Conservation (phyloP, 2,888 invertebrate species). For the Octodonta nipae region DNA sequence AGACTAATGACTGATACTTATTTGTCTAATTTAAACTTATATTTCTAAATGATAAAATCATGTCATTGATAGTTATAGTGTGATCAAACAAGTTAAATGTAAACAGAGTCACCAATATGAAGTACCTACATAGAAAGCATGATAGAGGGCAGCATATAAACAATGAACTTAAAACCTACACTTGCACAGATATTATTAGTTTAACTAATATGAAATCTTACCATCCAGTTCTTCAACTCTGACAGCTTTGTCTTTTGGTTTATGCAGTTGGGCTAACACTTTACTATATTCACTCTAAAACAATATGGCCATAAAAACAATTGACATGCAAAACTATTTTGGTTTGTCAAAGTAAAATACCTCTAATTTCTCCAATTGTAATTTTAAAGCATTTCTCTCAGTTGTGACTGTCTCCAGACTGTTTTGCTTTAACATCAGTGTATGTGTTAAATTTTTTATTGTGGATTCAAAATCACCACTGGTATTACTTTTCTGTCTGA, state of each 20-base stretch:
- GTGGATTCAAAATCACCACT: constrained; percentile 38
- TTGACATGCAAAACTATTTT: constrained; percentile 16
- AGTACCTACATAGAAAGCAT: too few relatives aligned
- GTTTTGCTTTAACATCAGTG: constrained; percentile 73
- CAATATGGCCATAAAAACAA: constrained; percentile 7
- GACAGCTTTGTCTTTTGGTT: constrained; percentile 41
- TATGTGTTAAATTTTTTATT: constrained; percentile 58
- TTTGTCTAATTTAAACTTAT: too few relatives aligned
- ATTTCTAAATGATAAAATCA: too few relatives aligned
- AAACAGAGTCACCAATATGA: too few relatives aligned
- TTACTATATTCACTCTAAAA: constrained; percentile 48
- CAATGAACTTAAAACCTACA: too few relatives aligned
- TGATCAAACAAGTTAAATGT: too few relatives aligned
- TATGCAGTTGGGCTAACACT: constrained; percentile 39
- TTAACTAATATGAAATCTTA: too few relatives aligned
- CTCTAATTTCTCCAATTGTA: constrained; percentile 72
- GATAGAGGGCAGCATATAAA: too few relatives aligned
- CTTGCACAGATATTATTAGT: too few relatives aligned
- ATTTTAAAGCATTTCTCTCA: constrained; percentile 70
- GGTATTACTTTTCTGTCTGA: constrained; percentile 35
- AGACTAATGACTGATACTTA: too few relatives aligned
- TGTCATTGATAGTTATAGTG: too few relatives aligned
- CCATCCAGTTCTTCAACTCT: constrained; percentile 50
- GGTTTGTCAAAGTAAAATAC: constrained; percentile 32
- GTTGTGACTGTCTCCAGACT: constrained; percentile 69